Percentiles rank a stretch among this genome's conserved stretches.
Evolutionary conservation across 2,888 invertebrate species (phyloP).

Genomic region (Hypena proboscidalis): DNA sequence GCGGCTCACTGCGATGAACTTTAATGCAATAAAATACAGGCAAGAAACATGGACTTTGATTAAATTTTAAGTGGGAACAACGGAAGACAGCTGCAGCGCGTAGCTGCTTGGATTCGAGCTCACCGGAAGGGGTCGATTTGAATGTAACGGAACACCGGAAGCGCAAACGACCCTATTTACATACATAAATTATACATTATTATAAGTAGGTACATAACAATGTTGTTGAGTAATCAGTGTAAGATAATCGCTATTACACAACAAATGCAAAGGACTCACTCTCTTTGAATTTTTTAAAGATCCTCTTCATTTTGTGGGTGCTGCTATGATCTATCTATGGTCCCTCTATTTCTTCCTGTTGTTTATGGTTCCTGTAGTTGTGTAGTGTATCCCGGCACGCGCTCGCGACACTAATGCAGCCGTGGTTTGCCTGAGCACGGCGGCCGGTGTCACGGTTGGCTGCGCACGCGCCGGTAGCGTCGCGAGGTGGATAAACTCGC

Average conservation of each 20-base stretch:
- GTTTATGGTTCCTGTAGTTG: conserved; percentile 46
- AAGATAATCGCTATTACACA: conserved; percentile 21
- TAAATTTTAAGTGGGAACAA: too few species aligned
- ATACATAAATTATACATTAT: conserved; percentile 8
- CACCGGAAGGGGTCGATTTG: conserved; percentile 4
- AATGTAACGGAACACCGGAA: conserved; percentile 23
- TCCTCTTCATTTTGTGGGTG: conserved; percentile 63
- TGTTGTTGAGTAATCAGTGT: too few species aligned
- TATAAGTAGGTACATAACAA: too few species aligned
- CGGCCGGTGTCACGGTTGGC: conserved; percentile 62
- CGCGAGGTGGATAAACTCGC: conserved; percentile 72
- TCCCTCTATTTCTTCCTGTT: neutral
- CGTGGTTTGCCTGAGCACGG: too few species aligned
- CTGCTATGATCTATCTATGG: neutral
- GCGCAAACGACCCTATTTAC: conserved; percentile 6
- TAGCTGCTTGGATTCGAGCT: too few species aligned
- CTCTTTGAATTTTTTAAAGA: conserved; percentile 65
- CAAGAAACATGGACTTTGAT: too few species aligned
- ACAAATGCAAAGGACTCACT: conserved; percentile 59
- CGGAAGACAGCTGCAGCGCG: neutral
- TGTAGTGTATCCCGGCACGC: conserved; percentile 56
- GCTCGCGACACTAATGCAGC: conserved; percentile 65
- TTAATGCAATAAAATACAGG: too few species aligned
- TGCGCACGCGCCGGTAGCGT: conserved; percentile 57
- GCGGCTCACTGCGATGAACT: neutral